Percentiles rank a stretch among this genome's conserved stretches.
Evolutionary conservation across 2,888 invertebrate genomes (phyloP).

Genomic region (Troilus luridus): DNA sequence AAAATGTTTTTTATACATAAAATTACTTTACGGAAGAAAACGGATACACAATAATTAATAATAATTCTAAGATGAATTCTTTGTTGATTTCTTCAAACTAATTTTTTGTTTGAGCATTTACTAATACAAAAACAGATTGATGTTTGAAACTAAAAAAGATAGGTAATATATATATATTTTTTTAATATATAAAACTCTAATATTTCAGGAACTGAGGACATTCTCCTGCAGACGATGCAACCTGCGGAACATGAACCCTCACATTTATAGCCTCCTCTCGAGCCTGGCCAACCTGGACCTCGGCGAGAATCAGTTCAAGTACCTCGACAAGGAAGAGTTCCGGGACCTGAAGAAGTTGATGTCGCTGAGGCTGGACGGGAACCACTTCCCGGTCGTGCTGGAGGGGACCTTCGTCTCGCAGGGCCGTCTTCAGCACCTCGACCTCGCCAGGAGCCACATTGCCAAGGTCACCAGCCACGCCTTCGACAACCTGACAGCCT

Average conservation of each 20-base stretch:
- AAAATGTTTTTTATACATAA: too few relatives aligned
- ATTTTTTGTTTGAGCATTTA: too few relatives aligned
- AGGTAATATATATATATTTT: too few relatives aligned
- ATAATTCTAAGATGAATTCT: too few relatives aligned
- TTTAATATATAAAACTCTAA: neutral
- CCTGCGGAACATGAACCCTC: slow-evolving; percentile 81
- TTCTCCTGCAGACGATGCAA: slow-evolving; percentile 82
- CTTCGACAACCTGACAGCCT: slow-evolving; percentile 79
- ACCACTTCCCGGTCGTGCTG: slow-evolving; percentile 82
- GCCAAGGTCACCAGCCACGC: slow-evolving; percentile 80
- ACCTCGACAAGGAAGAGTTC: slow-evolving; percentile 81
- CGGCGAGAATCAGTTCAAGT: slow-evolving; percentile 84
- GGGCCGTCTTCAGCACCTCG: slow-evolving; percentile 71
- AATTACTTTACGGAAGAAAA: too few relatives aligned
- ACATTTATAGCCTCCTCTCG: slow-evolving; percentile 83
- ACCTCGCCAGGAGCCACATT: slow-evolving; percentile 81
- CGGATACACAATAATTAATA: too few relatives aligned
- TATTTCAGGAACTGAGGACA: slow-evolving; percentile 77
- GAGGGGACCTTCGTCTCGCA: slow-evolving; percentile 79
- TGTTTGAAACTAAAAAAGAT: too few relatives aligned
- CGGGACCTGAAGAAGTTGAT: slow-evolving; percentile 77
- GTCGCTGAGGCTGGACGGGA: slow-evolving; percentile 80
- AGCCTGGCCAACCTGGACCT: slow-evolving; percentile 82
- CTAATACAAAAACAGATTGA: too few relatives aligned
- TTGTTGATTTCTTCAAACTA: too few relatives aligned